A percentile compares a stretch with the other conserved stretches of the same genome.
These are phyloP conservation scores for Drosophila cognata DNA, from an alignment of 2,888 invertebrate genomes.

Conservation along the genomic window DNA sequence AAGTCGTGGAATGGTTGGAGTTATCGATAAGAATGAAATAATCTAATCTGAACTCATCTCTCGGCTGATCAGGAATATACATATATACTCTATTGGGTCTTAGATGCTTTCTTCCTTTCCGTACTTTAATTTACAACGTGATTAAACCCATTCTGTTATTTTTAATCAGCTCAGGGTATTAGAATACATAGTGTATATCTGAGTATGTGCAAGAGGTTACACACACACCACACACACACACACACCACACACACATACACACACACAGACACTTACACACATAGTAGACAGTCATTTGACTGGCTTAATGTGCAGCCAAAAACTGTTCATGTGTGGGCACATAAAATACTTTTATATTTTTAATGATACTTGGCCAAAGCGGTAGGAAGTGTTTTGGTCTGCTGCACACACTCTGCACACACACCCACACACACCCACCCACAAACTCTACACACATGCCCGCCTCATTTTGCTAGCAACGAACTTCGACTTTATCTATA, in stretches of 20 bases:
- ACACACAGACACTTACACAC: not conserved
- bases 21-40: too few relatives aligned
- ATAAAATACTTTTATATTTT: slow-evolving; percentile 80
- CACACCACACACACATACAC: not conserved
- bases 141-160: not conserved
- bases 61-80: not conserved
- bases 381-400: slow-evolving; percentile 79
- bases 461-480: slow-evolving; percentile 64
- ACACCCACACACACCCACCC: slow-evolving; percentile 46
- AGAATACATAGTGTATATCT: slow-evolving; percentile 3
- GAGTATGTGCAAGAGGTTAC: slow-evolving; percentile 17
- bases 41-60: not conserved
- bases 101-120: not conserved
- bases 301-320: slow-evolving; percentile 58
- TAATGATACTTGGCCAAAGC: slow-evolving; percentile 80
- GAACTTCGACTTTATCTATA: slow-evolving; percentile 57
- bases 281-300: slow-evolving; percentile 41
- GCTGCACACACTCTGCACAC: slow-evolving; percentile 69
- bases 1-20: not conserved
- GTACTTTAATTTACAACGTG: not conserved
- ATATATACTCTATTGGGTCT: not conserved
- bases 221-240: not conserved
- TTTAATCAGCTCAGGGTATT: not conserved
- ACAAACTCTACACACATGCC: slow-evolving; percentile 15
- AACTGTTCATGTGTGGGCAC: slow-evolving; percentile 45